phyloP scores from a whole-genome alignment of 1,140 invertebrate genomes.

The Cotesia chilonis region DNA sequence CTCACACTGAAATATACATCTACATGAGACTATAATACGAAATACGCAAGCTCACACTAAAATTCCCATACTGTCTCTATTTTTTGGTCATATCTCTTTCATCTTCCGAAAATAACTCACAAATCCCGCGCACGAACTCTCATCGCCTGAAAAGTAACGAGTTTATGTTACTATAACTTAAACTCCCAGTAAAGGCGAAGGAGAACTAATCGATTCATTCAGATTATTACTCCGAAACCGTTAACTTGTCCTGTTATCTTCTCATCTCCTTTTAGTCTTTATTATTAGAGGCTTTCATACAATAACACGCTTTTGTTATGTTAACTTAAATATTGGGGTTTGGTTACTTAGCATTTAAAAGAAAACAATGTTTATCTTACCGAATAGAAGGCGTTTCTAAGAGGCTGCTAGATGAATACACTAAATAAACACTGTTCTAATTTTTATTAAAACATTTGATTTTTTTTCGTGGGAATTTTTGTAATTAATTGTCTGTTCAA shows the following conservation, averaged over 20 bases:
- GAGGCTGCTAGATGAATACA: too few relatives aligned
- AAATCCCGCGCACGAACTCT: conserved; percentile 37
- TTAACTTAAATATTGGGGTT: too few relatives aligned
- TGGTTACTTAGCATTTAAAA: too few relatives aligned
- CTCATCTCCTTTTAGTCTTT: background rate
- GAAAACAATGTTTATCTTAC: too few relatives aligned
- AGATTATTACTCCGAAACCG: conserved; percentile 31
- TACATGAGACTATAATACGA: conserved; percentile 13
- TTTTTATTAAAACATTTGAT: too few relatives aligned
- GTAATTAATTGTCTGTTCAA: too few relatives aligned
- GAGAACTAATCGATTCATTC: conserved; percentile 9
- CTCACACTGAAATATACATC: conserved; percentile 4
- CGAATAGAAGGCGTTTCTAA: too few relatives aligned
- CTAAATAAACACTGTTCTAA: too few relatives aligned
- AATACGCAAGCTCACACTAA: background rate
- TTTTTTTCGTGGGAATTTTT: too few relatives aligned
- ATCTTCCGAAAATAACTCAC: conserved; percentile 51
- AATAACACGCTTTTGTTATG: too few relatives aligned
- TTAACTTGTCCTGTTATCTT: conserved; percentile 2
- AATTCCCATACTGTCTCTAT: background rate
- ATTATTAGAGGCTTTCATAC: too few relatives aligned
- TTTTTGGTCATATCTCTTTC: conserved; percentile 40
- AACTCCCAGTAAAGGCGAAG: background rate
- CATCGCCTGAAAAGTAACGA: conserved; percentile 40
- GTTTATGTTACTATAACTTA: conserved; percentile 2